Percentiles rank a stretch among this genome's conserved stretches.
These are phyloP conservation scores for Odocoileus hemionus DNA, from an alignment of 2,113 vertebrate species.

Conservation along the genomic window DNA sequence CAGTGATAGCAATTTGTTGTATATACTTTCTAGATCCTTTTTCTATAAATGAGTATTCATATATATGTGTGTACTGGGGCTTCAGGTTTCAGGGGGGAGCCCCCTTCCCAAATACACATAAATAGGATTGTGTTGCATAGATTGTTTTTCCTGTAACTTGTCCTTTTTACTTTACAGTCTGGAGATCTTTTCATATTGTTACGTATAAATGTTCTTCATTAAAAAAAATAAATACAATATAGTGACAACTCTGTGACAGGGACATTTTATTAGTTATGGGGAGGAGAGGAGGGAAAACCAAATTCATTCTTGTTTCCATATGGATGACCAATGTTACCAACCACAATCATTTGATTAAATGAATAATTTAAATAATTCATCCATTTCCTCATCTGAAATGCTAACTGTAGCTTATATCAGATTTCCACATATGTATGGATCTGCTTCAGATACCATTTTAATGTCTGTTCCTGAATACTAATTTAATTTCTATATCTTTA, in stretches of 20 bases:
- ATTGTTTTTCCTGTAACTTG: not conserved
- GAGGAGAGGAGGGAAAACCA: not conserved
- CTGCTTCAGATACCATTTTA: not conserved
- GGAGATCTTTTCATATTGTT: not conserved
- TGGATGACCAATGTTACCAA: not conserved
- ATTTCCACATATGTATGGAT: not conserved
- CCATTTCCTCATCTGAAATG: not conserved
- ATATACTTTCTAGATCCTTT: not conserved
- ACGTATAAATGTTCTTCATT: not conserved
- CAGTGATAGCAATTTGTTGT: not conserved
- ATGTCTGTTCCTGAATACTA: not conserved
- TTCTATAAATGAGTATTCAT: not conserved
- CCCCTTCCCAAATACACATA: not conserved
- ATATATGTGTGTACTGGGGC: not conserved
- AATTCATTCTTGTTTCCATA: not conserved
- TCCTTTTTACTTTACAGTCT: not conserved
- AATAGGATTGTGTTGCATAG: not conserved
- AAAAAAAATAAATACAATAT: not conserved
- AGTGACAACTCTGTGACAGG: not conserved
- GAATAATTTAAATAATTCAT: not conserved
- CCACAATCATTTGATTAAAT: not conserved
- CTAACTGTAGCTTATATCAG: not conserved
- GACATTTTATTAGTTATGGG: not conserved
- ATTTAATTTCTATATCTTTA: not conserved
- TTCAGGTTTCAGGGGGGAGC: not conserved